Evolutionary conservation across 2,797 vertebrate genomes (phyloP).

Genomic region (Linurgus olivaceus): DNA sequence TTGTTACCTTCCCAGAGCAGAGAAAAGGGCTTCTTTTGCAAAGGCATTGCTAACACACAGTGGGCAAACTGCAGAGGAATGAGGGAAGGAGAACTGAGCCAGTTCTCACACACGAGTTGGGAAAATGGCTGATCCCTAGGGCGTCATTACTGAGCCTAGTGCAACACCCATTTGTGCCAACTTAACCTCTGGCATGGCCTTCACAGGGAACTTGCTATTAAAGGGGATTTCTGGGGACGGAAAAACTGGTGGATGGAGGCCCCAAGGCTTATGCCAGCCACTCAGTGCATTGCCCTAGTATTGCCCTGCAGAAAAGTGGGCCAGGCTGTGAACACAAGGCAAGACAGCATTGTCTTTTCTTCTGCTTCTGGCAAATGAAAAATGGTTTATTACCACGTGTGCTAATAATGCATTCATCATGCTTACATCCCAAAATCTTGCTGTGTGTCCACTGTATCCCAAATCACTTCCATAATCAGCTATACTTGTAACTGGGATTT

Average conservation of each 20-base stretch:
- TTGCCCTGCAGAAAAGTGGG: background rate
- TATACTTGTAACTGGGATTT: background rate
- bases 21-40: background rate
- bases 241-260: background rate
- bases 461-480: background rate
- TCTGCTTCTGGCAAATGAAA: background rate
- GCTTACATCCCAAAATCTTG: background rate
- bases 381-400: background rate
- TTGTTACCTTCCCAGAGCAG: background rate
- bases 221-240: background rate
- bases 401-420: background rate
- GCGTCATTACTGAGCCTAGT: background rate
- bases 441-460: background rate
- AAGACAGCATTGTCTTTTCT: accelerated
- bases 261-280: background rate
- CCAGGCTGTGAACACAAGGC: background rate
- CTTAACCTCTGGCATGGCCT: background rate
- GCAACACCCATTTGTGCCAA: background rate
- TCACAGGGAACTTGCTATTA: background rate
- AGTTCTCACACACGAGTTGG: accelerated
- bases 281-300: background rate
- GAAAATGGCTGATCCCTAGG: background rate
- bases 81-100: background rate
- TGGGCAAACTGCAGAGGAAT: background rate
- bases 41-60: background rate